Evolutionary conservation across 1,140 invertebrate species (phyloP), one percentile per base, ranked within the genome.

Genomic region (Brachionus koreanus): DNA sequence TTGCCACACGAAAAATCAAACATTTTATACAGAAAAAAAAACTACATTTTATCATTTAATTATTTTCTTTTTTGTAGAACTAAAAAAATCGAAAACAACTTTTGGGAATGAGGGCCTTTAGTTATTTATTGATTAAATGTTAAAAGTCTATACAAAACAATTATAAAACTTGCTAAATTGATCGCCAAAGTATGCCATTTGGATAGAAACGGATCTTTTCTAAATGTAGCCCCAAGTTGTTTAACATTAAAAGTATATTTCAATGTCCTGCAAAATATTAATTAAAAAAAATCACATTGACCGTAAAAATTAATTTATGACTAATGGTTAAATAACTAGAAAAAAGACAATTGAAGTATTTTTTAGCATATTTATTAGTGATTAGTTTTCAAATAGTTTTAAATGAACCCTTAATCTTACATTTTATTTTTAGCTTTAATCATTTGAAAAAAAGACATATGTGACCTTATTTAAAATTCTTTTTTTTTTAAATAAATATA

Each of bases 131-230:
- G 65, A 69, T 69, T 69, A 37, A 69, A 69, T 69, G 65, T 69
- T 69, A 69, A 37, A 69, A 69, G 65, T 69, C 65, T 69, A 69
- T 69, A 69, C 29, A 69, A 69, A 69, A 69, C 16, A 69, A 39
- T 39, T 39, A 39, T 39, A 39, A 69, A 69, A 69, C 16, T 37
- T 69, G 29, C 9, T 69, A 69, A n/a, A 33, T 23, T 65, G 25
- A 39, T 37, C 7, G n/a, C 37, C 33, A 42, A 39, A 39, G 65
- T 69, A 39, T 39, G 37, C 25, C 9, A 69, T 37, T 69, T 37
- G 16, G 35, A 19, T 42, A 19, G 16, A 39, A 37, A 69, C 37
- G 13, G 16, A 23, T 33, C 16, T 69, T 39, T 2, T 9, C 16
- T 25, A 19, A 57, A 57, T 57, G 49, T 57, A 57, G 19, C 19